Percentiles rank a stretch among this genome's conserved stretches.
These are phyloP conservation scores for Argynnis bischoffii DNA, from an alignment of 2,888 invertebrate genomes.

Conservation along the genomic window DNA sequence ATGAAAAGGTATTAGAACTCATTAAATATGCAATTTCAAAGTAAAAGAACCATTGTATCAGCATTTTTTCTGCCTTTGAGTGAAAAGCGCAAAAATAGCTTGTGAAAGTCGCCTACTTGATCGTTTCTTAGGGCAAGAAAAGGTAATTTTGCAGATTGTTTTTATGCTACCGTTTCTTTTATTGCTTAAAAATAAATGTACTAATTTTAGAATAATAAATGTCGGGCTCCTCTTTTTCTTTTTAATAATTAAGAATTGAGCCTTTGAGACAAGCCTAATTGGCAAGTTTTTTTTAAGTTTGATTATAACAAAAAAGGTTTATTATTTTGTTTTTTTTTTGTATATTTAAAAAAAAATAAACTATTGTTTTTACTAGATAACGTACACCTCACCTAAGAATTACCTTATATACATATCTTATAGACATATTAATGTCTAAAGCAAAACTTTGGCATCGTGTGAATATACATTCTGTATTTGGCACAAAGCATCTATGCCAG, in stretches of 20 bases:
- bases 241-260: no score
- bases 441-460: constrained; percentile 16
- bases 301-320: background rate
- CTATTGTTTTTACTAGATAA: background rate
- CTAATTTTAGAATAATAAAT: no score
- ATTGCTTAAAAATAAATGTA: background rate
- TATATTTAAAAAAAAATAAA: background rate
- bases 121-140: constrained; percentile 7
- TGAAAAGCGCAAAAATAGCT: constrained; percentile 19
- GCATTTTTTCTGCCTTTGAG: constrained; percentile 23
- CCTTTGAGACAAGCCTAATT: no score
- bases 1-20: constrained; percentile 42
- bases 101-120: constrained; percentile 9
- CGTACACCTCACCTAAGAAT: constrained; percentile 5
- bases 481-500: constrained; percentile 21
- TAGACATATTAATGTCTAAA: background rate
- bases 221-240: no score
- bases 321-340: no score
- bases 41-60: constrained; percentile 28
- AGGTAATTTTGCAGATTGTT: constrained; percentile 24
- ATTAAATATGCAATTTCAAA: constrained; percentile 62
- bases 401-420: no score
- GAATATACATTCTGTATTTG: constrained; percentile 23
- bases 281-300: background rate
- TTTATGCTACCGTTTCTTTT: constrained; percentile 6